Evolutionary conservation across 2,888 invertebrate genomes (phyloP).

Genomic region (Pogonocherus hispidulus): DNA sequence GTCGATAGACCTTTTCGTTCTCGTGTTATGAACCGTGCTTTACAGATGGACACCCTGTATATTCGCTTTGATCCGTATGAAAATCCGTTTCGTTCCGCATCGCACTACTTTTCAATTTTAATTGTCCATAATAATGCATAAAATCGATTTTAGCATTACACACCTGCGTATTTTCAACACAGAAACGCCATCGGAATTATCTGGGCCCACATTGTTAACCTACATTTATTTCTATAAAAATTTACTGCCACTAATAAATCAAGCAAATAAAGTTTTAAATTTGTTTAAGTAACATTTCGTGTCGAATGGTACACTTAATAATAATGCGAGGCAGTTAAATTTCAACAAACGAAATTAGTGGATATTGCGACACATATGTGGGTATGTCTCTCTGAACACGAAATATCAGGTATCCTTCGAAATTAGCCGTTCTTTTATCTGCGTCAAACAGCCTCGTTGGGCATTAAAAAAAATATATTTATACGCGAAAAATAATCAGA

Average conservation of each 20-base stretch:
- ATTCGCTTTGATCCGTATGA: too few species aligned
- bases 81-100: too few species aligned
- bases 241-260: background rate
- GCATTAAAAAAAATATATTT: too few species aligned
- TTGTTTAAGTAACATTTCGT: slow-evolving; percentile 2
- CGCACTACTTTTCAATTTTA: too few species aligned
- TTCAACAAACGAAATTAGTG: too few species aligned
- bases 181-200: slow-evolving; percentile 14
- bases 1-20: too few species aligned
- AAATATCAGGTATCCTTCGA: background rate
- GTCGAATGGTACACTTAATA: background rate
- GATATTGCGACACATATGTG: background rate
- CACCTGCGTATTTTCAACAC: slow-evolving; percentile 6
- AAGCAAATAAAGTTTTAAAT: background rate
- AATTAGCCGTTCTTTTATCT: background rate
- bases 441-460: too few species aligned
- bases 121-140: too few species aligned
- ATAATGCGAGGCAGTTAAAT: slow-evolving; percentile 4
- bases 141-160: slow-evolving; percentile 8
- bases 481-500: too few species aligned
- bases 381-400: background rate
- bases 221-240: background rate
- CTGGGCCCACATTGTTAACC: slow-evolving; percentile 6
- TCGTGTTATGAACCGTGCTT: too few species aligned
- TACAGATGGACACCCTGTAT: too few species aligned